Evolutionary conservation across 2,888 invertebrate species (phyloP).

Genomic region (Unio pictorum): DNA sequence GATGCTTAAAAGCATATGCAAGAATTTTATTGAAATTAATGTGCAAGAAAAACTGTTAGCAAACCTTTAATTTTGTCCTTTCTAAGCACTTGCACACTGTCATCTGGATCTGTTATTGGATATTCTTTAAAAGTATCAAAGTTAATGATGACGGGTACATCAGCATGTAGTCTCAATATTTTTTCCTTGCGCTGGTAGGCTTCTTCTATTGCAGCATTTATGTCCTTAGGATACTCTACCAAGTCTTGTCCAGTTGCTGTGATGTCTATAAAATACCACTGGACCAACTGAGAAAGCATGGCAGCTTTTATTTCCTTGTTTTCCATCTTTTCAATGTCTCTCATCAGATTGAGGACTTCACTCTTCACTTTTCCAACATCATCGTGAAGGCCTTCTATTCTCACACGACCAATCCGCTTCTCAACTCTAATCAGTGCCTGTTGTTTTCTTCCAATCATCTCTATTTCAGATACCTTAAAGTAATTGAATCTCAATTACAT

Average conservation of each 20-base stretch:
- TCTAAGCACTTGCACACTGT: conserved; percentile 13
- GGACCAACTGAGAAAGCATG: conserved; percentile 14
- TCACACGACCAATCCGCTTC: conserved; percentile 13
- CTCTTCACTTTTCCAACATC: conserved; percentile 6
- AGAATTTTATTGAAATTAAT: too few species aligned
- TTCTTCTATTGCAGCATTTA: conserved; percentile 14
- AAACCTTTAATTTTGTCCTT: conserved; percentile 11
- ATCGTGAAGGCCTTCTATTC: conserved; percentile 5
- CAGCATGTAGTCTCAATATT: too few species aligned
- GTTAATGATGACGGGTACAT: conserved; percentile 2
- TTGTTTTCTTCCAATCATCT: background rate
- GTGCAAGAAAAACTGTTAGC: background rate
- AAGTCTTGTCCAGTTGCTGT: conserved; percentile 4
- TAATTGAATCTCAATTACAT: background rate
- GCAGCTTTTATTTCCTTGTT: conserved; percentile 6
- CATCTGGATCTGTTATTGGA: conserved; percentile 8
- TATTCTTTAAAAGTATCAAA: conserved; percentile 13
- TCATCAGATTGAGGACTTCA: conserved; percentile 5
- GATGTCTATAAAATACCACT: conserved; percentile 17
- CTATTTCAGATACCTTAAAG: conserved; percentile 2
- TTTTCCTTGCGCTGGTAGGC: background rate
- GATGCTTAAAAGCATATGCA: too few species aligned
- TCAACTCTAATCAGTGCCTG: conserved; percentile 9
- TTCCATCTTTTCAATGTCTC: background rate
- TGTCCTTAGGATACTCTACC: conserved; percentile 7